These are phyloP conservation scores for Frankliniella intonsa DNA, from an alignment of 2,888 invertebrate genomes.

Conservation along the genomic window DNA sequence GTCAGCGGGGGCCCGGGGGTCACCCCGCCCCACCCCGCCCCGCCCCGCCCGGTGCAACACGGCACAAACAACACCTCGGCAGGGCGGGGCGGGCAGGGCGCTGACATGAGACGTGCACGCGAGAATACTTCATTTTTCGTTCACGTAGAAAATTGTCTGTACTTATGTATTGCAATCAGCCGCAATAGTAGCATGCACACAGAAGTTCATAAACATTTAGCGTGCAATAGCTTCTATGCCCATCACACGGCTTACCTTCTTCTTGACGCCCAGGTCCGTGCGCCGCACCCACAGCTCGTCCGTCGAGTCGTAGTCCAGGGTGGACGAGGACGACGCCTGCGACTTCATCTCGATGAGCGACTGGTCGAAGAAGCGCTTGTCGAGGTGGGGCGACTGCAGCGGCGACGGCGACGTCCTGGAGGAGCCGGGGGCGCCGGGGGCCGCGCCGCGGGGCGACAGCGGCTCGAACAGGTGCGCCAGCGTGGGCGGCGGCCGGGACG, in stretches of 20 bases:
- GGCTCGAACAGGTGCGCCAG: slow-evolving; percentile 45
- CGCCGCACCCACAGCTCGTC: slow-evolving; percentile 71
- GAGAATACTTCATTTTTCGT: no score
- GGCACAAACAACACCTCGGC: no score
- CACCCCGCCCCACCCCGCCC: neutral
- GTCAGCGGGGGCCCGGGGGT: neutral
- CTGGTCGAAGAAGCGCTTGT: slow-evolving; percentile 76
- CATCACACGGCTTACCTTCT: slow-evolving; percentile 51
- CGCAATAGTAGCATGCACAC: no score
- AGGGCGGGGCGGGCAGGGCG: no score
- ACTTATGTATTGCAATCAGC: no score
- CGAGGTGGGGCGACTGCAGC: slow-evolving; percentile 62
- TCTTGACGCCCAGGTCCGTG: slow-evolving; percentile 48
- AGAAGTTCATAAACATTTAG: no score
- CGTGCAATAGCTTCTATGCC: no score
- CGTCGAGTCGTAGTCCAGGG: slow-evolving; percentile 54
- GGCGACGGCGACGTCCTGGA: slow-evolving; percentile 46
- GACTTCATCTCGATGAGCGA: slow-evolving; percentile 76
- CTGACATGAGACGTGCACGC: no score
- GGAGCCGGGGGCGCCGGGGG: slow-evolving; percentile 35
- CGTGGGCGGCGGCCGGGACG: slow-evolving; percentile 36
- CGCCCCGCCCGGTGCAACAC: neutral
- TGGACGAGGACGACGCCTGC: slow-evolving; percentile 58
- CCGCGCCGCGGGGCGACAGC: slow-evolving; percentile 36
- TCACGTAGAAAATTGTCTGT: no score